Percentiles rank a stretch among this genome's conserved stretches.
These are phyloP conservation scores for Caenorhabditis sulstoni DNA, from an alignment of 2,888 invertebrate species.

Conservation along the genomic window DNA sequence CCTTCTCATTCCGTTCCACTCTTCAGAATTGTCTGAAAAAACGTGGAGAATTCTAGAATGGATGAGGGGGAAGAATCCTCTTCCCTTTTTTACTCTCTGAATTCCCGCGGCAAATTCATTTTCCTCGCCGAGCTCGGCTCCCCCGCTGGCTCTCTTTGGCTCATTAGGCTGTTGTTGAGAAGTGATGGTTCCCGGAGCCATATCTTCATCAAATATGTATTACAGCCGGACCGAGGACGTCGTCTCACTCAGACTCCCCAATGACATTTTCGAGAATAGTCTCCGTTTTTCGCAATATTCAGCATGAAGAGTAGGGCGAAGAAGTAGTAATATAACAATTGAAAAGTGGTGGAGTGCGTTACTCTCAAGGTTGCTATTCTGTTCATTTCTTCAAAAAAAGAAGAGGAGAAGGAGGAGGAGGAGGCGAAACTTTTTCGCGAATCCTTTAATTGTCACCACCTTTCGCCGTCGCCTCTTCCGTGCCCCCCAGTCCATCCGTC, in stretches of 20 bases:
- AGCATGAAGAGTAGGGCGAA: not conserved
- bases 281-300: not conserved
- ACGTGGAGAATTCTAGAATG: conserved; percentile 2
- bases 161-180: no score
- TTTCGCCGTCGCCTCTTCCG: conserved; percentile 7
- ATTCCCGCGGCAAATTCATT: no score
- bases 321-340: conserved; percentile 44
- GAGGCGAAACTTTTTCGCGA: conserved; percentile 44
- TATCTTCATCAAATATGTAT: conserved; percentile 38
- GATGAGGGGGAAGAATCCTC: conserved; percentile 2
- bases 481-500: not conserved
- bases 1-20: not conserved
- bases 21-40: no score
- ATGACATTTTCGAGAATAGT: not conserved
- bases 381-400: conserved; percentile 34
- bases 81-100: no score
- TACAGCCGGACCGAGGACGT: conserved; percentile 3
- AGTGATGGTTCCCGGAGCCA: no score
- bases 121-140: no score
- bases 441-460: conserved; percentile 54
- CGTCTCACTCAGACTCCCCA: no score
- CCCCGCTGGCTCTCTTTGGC: no score
- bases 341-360: conserved; percentile 30
- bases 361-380: conserved; percentile 37
- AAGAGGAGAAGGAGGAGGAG: conserved; percentile 13